Evolutionary conservation across 2,113 vertebrate genomes (phyloP).

Genomic region (Lophius piscatorius): DNA sequence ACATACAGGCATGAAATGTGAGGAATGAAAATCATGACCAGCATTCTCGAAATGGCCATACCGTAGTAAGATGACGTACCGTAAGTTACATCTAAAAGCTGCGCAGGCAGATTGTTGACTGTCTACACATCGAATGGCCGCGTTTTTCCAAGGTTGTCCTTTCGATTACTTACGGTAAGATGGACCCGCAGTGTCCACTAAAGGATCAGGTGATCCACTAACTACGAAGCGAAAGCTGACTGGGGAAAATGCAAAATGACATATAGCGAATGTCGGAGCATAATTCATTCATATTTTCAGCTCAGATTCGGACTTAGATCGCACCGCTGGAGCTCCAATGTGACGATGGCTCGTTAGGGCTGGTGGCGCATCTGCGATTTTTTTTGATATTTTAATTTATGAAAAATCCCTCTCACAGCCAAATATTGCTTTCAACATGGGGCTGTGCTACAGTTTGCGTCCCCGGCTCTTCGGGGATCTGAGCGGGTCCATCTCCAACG

Average conservation of each 20-base stretch:
- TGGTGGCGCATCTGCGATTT: conserved; percentile 60
- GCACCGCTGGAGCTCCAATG: conserved; percentile 60
- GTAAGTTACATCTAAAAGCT: conserved; percentile 59
- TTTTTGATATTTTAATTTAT: conserved; percentile 73
- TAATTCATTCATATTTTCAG: conserved; percentile 72
- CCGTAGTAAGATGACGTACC: conserved; percentile 67
- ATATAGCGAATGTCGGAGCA: conserved; percentile 83
- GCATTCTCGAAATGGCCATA: conserved; percentile 67
- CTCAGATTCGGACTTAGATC: conserved; percentile 67
- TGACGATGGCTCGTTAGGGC: conserved; percentile 74
- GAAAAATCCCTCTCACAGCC: conserved; percentile 72
- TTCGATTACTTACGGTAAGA: conserved; percentile 82
- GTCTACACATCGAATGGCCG: conserved; percentile 35
- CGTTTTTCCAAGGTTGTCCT: conserved; percentile 59
- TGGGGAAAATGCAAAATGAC: conserved; percentile 87
- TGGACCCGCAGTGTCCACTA: conserved; percentile 80
- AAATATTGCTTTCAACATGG: conserved; percentile 84
- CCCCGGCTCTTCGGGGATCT: conserved; percentile 91
- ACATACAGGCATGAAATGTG: conserved; percentile 61
- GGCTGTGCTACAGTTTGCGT: conserved; percentile 94
- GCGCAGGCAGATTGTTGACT: conserved; percentile 55
- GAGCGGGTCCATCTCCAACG: conserved; percentile 83
- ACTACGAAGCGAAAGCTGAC: conserved; percentile 73
- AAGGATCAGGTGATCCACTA: conserved; percentile 86
- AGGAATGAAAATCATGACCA: conserved; percentile 68